A percentile compares a stretch with the other conserved stretches of the same genome.
Conservation (phyloP, 2,113 vertebrate species). For the Hiodon alosoides region DNA sequence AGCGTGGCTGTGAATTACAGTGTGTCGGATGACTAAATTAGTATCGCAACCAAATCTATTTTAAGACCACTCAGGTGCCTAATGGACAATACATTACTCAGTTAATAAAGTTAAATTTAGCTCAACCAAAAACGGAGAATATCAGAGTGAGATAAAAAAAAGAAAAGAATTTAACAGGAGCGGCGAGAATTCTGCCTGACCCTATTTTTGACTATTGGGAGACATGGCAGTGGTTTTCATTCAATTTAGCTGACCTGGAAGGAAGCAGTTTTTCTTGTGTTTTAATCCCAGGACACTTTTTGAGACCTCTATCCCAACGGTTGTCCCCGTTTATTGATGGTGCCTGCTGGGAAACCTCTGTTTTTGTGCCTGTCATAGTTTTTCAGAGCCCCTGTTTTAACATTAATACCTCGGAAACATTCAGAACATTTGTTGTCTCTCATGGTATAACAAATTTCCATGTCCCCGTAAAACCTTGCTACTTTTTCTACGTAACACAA, state of each 20-base stretch:
- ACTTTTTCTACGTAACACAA: not conserved
- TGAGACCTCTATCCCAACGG: too few relatives aligned
- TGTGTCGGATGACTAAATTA: conserved; percentile 20
- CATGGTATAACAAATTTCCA: not conserved
- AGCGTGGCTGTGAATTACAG: conserved; percentile 30
- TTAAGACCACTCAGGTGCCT: conserved; percentile 27
- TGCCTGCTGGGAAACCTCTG: too few relatives aligned
- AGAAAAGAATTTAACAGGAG: not conserved
- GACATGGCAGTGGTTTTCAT: too few relatives aligned
- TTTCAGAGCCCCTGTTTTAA: too few relatives aligned
- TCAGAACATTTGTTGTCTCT: not conserved
- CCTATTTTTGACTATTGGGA: too few relatives aligned
- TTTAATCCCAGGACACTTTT: too few relatives aligned
- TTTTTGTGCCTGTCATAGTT: too few relatives aligned
- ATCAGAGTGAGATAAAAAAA: not conserved
- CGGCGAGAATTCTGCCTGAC: not conserved
- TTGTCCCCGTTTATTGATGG: too few relatives aligned
- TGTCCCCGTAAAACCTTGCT: not conserved
- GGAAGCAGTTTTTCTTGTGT: too few relatives aligned
- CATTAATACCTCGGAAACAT: too few relatives aligned
- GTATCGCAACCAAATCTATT: conserved; percentile 28
- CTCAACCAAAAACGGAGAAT: not conserved
- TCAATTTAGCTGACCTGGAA: too few relatives aligned
- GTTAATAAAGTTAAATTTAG: conserved; percentile 11
- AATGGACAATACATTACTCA: conserved; percentile 23